These are phyloP conservation scores for Aporrectodea caliginosa DNA, from an alignment of 1,140 invertebrate species.

Conservation along the genomic window DNA sequence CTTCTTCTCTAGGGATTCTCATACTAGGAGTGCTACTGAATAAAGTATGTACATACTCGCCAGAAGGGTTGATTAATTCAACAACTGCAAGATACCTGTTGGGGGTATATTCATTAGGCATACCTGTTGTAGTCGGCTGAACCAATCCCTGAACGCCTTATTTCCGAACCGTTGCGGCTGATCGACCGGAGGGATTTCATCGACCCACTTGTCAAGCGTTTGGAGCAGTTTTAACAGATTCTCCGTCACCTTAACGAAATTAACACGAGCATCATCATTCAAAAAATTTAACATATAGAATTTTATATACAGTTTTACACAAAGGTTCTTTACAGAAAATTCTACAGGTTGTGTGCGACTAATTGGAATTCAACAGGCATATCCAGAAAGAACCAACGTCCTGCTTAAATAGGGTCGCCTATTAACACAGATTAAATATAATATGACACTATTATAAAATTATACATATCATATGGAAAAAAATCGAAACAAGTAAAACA, in stretches of 20 bases:
- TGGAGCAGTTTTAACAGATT: constrained; percentile 70
- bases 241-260: constrained; percentile 55
- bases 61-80: no score
- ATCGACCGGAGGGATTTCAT: constrained; percentile 82
- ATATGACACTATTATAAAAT: not conserved
- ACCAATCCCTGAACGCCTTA: constrained; percentile 83
- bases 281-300: not conserved
- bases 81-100: no score
- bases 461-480: constrained; percentile 6
- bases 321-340: not conserved
- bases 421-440: not conserved
- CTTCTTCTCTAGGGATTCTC: no score
- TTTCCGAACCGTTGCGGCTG: constrained; percentile 96
- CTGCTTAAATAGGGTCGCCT: no score
- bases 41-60: no score
- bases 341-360: no score
- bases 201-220: constrained; percentile 70
- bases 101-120: no score
- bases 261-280: constrained; percentile 8
- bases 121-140: constrained; percentile 73
- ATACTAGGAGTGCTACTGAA: no score
- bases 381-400: no score
- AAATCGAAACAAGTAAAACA: not conserved
- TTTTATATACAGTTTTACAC: not conserved
- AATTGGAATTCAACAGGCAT: no score